Evolutionary conservation across 2,888 invertebrate species (phyloP), one percentile per base, ranked within the genome.

Genomic region (Coelogynopora nodosa): DNA sequence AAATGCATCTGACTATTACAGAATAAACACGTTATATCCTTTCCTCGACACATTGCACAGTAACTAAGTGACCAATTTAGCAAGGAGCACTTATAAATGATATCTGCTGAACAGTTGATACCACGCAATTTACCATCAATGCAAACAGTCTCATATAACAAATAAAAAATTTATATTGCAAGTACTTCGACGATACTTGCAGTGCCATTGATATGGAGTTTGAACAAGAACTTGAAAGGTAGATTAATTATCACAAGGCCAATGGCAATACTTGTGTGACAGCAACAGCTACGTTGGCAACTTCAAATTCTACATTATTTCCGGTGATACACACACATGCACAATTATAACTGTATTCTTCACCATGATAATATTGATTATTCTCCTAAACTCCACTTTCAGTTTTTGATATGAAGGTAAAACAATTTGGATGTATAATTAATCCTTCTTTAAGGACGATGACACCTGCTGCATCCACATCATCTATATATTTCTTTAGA

Each of bases 181-280:
- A 13, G 23, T 74, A 74, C 74, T 74, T 74, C 27, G 74, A 74
- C 23, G 23, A 26, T 74, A 74, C 74, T 74, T 5, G 23, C 74
- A 74, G 23, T 23, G 18, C 74, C 74, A 74, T 74, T 74, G 74
- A 74, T 74, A 74, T 74, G 5, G 74, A 74, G 74, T 74, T 74
- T 74, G 74, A 74, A n/a, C 74, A 74, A 23, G 74, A 74, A 74
- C 74, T 74, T 74, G 74, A 74, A 74, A 74, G 74, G 23, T 74
- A 26, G 74, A 74, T 74, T 74, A 10, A 74, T 10, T 74, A 74
- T 5, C 23, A 74, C 74, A 74, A 74, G 18, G 27, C 23, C 74
- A 74, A 26, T 74, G 23, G 74, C 18, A 74, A 23, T 74, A 74
- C 74, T 74, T 74, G 74, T 74, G 74, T 23, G 74, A 74, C 74